Evolutionary conservation across 2,797 vertebrate species (phyloP), one percentile per base, ranked within the genome.

Genomic region (Bovichtus diacanthus): DNA sequence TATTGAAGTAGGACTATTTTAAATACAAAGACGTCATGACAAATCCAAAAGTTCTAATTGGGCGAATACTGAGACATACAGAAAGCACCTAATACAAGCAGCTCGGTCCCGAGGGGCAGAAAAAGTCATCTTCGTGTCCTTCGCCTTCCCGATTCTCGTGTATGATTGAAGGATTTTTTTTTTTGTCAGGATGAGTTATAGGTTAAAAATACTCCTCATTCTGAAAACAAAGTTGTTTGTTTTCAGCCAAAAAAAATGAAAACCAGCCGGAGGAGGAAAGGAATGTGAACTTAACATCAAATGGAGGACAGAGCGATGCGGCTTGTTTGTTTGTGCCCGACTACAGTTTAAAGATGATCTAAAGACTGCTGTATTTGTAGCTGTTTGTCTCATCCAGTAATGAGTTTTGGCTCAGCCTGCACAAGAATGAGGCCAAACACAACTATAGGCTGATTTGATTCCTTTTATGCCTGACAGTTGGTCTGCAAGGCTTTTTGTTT

Each of bases 121-220:
- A 29, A n/a, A 8, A 25, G 6, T 23, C 36, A 80, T 75, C 64
- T n/a, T 23, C 50, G 6, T 29, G 67, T 62, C 53, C 47, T 43
- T 25, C n/a, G 25, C n/a, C 39, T 47, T 49, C 39, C n/a, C n/a
- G 9, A 2, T 46, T 43, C 19, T 46, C 2, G 2, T 51, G 10
- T 53, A 31, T 73, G 59, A 74, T 73, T 51, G 58, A 79, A 51
- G 54, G 21, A 70, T 55, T 25, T 56, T 71, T 34, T 61, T 69
- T 34, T 51, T 67, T 68, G 51, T 70, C 36, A 44, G 27, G 27
- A 67, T 66, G 66, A 82, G 56, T 51, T 61, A 66, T 5, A 46
- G 50, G 51, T 80, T 87, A 74, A 85, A 87, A 84, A 82, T 81
- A 85, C 58, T 78, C 25, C 46, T 61, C 76, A 10, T 49, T 9